A percentile compares a stretch with the other conserved stretches of the same genome.
phyloP scores from a whole-genome alignment of 2,113 vertebrate species.

The Danionella cerebrum region DNA sequence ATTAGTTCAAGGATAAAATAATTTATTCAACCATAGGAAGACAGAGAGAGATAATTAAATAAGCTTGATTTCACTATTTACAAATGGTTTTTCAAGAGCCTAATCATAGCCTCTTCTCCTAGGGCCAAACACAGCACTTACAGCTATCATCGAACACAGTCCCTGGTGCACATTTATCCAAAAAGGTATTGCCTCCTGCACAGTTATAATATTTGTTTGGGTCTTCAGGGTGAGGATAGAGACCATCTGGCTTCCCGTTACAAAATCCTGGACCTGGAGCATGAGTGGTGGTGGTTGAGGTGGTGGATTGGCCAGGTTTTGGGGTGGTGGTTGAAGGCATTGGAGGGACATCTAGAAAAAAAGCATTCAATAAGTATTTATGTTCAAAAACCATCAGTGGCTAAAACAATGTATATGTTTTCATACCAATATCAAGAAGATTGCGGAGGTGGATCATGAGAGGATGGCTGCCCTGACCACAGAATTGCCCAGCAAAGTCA shows the following conservation, averaged over 20 bases:
- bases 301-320: background rate
- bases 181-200: constrained; percentile 40
- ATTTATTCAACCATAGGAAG: too few species aligned
- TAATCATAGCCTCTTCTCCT: background rate
- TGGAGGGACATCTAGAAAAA: constrained; percentile 4
- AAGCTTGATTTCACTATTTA: background rate
- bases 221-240: constrained; percentile 52
- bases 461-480: constrained; percentile 63
- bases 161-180: constrained; percentile 32
- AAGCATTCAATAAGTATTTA: background rate
- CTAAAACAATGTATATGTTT: background rate
- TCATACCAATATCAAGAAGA: constrained; percentile 54
- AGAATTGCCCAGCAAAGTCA: constrained; percentile 72
- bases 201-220: constrained; percentile 52
- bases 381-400: background rate
- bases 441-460: constrained; percentile 62
- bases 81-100: background rate
- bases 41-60: too few species aligned
- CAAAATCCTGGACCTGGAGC: constrained; percentile 59
- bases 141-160: constrained; percentile 50
- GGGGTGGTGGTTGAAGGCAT: background rate
- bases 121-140: constrained; percentile 63
- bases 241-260: constrained; percentile 59
- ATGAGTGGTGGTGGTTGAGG: constrained; percentile 45
- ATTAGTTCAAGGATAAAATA: too few species aligned